Evolutionary conservation across 2,797 vertebrate species (phyloP).

Genomic region (Sternarchorhynchus goeldii): DNA sequence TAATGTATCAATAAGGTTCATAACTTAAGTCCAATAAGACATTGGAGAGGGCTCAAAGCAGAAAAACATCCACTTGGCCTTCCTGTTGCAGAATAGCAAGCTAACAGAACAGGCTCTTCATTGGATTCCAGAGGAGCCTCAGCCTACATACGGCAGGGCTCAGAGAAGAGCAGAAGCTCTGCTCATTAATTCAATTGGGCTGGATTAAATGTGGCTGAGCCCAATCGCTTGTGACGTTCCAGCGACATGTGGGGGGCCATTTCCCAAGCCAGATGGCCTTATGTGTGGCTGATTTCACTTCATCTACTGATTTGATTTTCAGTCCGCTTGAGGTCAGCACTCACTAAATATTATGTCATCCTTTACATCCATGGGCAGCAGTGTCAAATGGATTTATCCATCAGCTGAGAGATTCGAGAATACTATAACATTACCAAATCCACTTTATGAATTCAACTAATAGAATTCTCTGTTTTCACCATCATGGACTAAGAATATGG

Average conservation of each 20-base stretch:
- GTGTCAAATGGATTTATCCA: neutral
- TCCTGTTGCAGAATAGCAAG: slow-evolving; percentile 64
- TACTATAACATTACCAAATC: neutral
- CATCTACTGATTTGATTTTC: slow-evolving; percentile 42
- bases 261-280: slow-evolving; percentile 40
- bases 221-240: slow-evolving; percentile 48
- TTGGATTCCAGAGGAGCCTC: slow-evolving; percentile 42
- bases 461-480: too few species aligned
- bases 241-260: slow-evolving; percentile 46
- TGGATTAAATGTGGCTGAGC: slow-evolving; percentile 53
- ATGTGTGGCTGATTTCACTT: slow-evolving; percentile 43
- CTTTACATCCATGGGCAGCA: slow-evolving; percentile 19
- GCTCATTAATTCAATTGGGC: slow-evolving; percentile 56
- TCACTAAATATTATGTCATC: slow-evolving; percentile 45
- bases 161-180: slow-evolving; percentile 44
- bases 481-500: neutral
- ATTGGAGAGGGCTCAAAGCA: slow-evolving; percentile 41
- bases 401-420: slow-evolving; percentile 6
- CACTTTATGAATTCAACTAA: neutral
- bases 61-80: slow-evolving; percentile 20
- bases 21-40: slow-evolving; percentile 57
- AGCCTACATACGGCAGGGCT: slow-evolving; percentile 48
- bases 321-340: slow-evolving; percentile 29
- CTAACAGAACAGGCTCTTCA: slow-evolving; percentile 29
- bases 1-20: slow-evolving; percentile 62